Percentiles rank a stretch among this genome's conserved stretches.
Conservation (phyloP, 2,797 vertebrate species). For the Paratrypauchen microcephalus region DNA sequence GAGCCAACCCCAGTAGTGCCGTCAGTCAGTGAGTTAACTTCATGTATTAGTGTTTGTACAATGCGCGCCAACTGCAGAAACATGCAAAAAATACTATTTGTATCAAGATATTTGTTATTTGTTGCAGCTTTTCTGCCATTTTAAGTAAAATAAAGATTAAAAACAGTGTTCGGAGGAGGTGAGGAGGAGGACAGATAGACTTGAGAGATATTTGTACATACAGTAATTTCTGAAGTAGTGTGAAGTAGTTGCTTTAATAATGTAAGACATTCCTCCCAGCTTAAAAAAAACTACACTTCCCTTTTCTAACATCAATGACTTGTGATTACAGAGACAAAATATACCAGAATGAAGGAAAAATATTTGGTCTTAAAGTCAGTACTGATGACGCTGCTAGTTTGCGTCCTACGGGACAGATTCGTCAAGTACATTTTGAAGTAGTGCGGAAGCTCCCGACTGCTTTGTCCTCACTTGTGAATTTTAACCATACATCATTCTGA, state of each 20-base stretch:
- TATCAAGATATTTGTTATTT: constrained; percentile 23
- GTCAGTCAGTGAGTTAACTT: constrained; percentile 42
- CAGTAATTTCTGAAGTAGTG: constrained; percentile 56
- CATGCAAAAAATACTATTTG: constrained; percentile 32
- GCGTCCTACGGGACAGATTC: constrained; percentile 34
- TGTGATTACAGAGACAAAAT: constrained; percentile 31
- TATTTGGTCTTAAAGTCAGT: constrained; percentile 36
- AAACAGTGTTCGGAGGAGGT: constrained; percentile 31
- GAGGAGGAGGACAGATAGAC: constrained; percentile 29
- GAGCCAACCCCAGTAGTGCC: constrained; percentile 36
- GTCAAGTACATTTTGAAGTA: constrained; percentile 26
- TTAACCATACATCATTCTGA: constrained; percentile 51
- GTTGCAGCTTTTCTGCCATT: constrained; percentile 37
- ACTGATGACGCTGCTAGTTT: constrained; percentile 40
- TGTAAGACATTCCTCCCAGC: constrained; percentile 59
- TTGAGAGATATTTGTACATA: constrained; percentile 60
- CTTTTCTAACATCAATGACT: constrained; percentile 15
- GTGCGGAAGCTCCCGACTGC: constrained; percentile 20
- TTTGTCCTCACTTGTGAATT: constrained; percentile 25
- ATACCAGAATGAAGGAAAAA: constrained; percentile 17
- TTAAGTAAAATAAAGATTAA: constrained; percentile 26
- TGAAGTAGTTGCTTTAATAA: constrained; percentile 37
- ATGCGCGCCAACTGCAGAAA: constrained; percentile 35
- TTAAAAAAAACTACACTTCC: constrained; percentile 28
- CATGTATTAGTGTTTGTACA: constrained; percentile 50